Base-by-base conservation (phyloP, 2,113 vertebrate genomes). In the Anoplopoma fimbria region DNA sequence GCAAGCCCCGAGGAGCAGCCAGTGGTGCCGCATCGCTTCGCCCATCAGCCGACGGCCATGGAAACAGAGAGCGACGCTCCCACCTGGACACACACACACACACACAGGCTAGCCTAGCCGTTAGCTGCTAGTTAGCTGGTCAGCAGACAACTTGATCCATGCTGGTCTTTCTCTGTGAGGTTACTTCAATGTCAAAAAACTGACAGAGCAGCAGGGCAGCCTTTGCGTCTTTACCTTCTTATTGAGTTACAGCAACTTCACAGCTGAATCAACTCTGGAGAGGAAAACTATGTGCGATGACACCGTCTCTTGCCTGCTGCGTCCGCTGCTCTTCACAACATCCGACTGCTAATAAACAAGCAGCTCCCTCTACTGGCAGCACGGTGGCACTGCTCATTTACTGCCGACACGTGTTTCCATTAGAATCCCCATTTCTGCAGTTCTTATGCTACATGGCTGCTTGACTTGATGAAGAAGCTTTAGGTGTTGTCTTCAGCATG, bases 1-100 rank as follows among this genome's bases (percentile, higher is more conserved):
- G 92, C 98, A 99, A 55, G 96, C 97, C 75, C 97, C 96, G 81
- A 99, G 93, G 91, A 99, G 96, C 91, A 99, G 96, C 97, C 97
- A 99, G 94, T 96, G 97, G 89, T 97, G 97, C 94, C 97, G 97
- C 98, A 99, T 99, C 93, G 94, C 97, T 95, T 93, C 93, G 36
- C 49, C 65, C 85, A 76, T 94, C 89, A 93, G 78, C 87, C 83
- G 64, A 65, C 77, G 71, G 87, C 81, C 90, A 93, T 92, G 75
- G 75, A 86, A 73, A 42, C 75, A 36, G 6, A 0, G 69, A n/a
- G 19, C 7, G 21, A 55, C 17, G 9, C 42, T 55, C 55, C 47
- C 57, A 60, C 74, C 75, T 83, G 45, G 13, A 78, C 45, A 70
- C 21, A 71, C 21, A 58, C 23, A 23, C n/a, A 62, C 27, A 65